Evolutionary conservation across 1,140 invertebrate genomes (phyloP).

Genomic region (Lysiphlebus fabarum): DNA sequence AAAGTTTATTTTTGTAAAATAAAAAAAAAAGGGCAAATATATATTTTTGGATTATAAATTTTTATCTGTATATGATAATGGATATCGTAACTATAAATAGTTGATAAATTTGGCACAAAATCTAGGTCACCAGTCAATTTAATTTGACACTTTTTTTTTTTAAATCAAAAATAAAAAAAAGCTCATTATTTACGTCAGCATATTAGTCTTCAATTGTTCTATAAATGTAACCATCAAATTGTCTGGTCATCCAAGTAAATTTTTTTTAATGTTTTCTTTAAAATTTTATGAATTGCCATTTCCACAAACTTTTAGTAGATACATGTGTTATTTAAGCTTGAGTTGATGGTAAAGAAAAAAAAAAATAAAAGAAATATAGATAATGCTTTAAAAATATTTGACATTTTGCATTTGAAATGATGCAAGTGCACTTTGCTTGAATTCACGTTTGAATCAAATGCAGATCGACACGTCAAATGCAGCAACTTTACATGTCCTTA

Average conservation of each 20-base stretch:
- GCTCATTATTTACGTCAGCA: no score
- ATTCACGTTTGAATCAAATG: no score
- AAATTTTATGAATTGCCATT: no score
- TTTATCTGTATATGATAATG: constrained; percentile 1
- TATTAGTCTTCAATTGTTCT: no score
- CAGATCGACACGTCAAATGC: no score
- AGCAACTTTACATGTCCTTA: no score
- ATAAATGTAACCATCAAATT: no score
- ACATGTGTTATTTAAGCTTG: no score
- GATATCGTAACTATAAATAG: neutral
- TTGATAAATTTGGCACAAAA: constrained; percentile 20
- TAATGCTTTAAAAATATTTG: constrained; percentile 4
- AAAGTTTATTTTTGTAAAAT: constrained; percentile 15
- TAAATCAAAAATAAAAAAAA: neutral
- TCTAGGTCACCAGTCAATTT: constrained; percentile 17
- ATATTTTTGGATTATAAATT: constrained; percentile 22
- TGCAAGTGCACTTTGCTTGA: neutral
- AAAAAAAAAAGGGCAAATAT: neutral
- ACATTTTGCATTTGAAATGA: neutral
- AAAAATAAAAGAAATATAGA: no score
- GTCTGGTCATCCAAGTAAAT: no score
- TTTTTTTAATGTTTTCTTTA: neutral
- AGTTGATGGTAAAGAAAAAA: no score
- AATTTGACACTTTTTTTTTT: neutral
- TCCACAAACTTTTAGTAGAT: no score